Base-by-base conservation (phyloP, 1,140 invertebrate genomes). In the Limonius californicus region DNA sequence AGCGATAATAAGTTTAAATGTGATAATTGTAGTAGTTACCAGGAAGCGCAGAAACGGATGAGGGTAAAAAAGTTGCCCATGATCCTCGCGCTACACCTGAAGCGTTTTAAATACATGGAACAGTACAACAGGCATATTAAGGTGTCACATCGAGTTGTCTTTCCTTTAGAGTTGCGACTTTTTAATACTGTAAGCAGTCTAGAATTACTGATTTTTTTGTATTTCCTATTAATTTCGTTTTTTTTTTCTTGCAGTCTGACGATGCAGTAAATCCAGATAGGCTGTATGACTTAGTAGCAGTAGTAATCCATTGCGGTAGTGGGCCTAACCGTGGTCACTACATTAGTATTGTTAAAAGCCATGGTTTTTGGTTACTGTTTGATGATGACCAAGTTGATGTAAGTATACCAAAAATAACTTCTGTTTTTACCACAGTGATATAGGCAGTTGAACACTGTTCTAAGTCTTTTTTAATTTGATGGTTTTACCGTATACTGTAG, bases 371-470 rank as follows among this genome's bases (percentile, higher is more conserved):
- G 98, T 82, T 99, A 64, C 85, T 99, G 0, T 99, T 99, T 83
- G 98, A 99, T 80, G 97, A 99, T 81, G 98, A 99, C 78, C 95
- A 99, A 87, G 97, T 99, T 61, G 97, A 99, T 85, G 95, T 97
- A 84, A 89, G 90, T 88, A 6, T 39, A 39, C n/a, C n/a, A n/a
- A n/a, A n/a, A n/a, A n/a, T n/a, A n/a, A n/a, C n/a, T n/a, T n/a
- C n/a, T n/a, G n/a, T n/a, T n/a, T n/a, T n/a, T n/a, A n/a, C n/a
- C n/a, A n/a, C n/a, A n/a, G n/a, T n/a, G n/a, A n/a, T n/a, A n/a
- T n/a, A n/a, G n/a, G n/a, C n/a, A n/a, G n/a, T n/a, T n/a, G n/a
- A n/a, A n/a, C n/a, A n/a, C n/a, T n/a, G n/a, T n/a, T n/a, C n/a
- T n/a, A n/a, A n/a, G n/a, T n/a, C n/a, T n/a, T n/a, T n/a, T n/a